Evolutionary conservation across 2,888 invertebrate species (phyloP).

Genomic region (Conomelus anceps): DNA sequence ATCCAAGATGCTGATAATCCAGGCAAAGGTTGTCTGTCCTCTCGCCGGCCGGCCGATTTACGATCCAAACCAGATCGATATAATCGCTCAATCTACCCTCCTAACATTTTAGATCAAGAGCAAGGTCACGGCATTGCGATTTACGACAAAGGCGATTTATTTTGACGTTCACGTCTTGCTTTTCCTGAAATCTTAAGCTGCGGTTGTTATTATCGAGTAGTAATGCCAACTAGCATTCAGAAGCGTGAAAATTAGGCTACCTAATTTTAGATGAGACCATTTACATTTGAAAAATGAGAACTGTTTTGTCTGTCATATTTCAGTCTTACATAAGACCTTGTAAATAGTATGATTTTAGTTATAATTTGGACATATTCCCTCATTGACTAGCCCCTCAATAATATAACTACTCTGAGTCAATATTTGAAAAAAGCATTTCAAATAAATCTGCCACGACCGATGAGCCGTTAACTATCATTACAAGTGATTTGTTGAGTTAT

Average conservation of each 20-base stretch:
- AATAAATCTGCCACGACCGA: too few relatives aligned
- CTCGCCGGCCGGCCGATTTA: background rate
- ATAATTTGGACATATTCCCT: too few relatives aligned
- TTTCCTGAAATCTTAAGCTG: background rate
- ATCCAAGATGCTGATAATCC: background rate
- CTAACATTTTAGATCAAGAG: background rate
- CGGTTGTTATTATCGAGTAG: background rate
- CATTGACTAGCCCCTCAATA: too few relatives aligned
- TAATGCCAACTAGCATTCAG: background rate
- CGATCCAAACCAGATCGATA: background rate
- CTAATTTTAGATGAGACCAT: background rate
- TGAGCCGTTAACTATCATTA: too few relatives aligned
- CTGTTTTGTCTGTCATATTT: background rate
- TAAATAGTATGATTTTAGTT: background rate
- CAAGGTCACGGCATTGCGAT: background rate
- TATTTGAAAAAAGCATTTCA: too few relatives aligned
- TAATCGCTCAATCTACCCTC: background rate
- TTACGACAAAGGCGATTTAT: background rate
- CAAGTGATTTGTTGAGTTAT: too few relatives aligned
- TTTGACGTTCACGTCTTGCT: background rate
- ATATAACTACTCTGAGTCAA: too few relatives aligned
- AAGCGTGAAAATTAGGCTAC: background rate
- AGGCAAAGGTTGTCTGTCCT: background rate
- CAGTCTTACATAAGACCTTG: background rate
- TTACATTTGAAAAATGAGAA: background rate